Base-by-base conservation (phyloP, 2,888 invertebrate species). In the Dryobota labecula region DNA sequence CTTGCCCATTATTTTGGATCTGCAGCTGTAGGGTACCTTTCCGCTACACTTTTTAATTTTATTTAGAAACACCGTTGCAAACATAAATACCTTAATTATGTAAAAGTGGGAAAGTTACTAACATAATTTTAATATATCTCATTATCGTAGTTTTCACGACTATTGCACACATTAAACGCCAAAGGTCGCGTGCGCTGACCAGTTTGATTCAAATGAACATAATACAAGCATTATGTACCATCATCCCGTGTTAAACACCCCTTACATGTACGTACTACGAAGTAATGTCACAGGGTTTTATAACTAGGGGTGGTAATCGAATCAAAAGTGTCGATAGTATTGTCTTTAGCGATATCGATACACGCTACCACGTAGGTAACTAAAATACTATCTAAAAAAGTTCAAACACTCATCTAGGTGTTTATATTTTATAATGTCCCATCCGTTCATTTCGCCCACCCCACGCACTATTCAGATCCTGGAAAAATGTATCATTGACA, bases 241-340 rank as follows among this genome's bases (percentile, higher is more conserved):
- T 82, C 74, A 73, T 82, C 80, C 51, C 51, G 73, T 82, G 82
- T 82, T 54, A 58, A 78, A 69, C 64, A 65, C 54, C 61, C 79
- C 79, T 82, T 67, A 71, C 41, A 71, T 76, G 41, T 49, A 38
- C 54, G 63, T 71, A 72, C 80, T 70, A 80, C 30, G 49, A 24
- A 30, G 70, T 80, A 72, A 78, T 79, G 76, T 70, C 76, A 78
- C 73, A 62, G 51, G 9, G 62, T 63, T 82, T 82, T 73, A 73
- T 82, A 45, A 62, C 54, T 79, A 70, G 58, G 38, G 78, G 30
- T 33, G 79, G 38, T 11, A 15, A 47, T 18, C 18, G 27, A 58
- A 13, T 30, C 6, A 33, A 49, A 57, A 78, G 11, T 60, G 49
- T 60, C 74, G 58, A 70, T 33, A 7, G 27, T 43, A 0, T 20